These are phyloP conservation scores for Sinocyclocheilus maitianheensis DNA, from an alignment of 2,113 vertebrate genomes.

Conservation along the genomic window DNA sequence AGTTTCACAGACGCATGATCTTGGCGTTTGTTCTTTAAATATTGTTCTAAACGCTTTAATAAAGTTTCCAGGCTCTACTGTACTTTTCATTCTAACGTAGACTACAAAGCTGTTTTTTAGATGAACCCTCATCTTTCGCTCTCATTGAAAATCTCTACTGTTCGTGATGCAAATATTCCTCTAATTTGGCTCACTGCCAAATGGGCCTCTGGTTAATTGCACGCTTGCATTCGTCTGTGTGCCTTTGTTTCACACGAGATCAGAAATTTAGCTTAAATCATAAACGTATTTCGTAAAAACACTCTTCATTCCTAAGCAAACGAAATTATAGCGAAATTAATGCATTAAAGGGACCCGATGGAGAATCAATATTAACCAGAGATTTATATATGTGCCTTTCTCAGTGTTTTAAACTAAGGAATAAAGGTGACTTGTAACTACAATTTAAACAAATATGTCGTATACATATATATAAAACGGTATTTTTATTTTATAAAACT, in stretches of 20 bases:
- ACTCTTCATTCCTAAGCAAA: background rate
- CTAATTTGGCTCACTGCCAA: constrained; percentile 36
- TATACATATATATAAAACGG: background rate
- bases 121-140: background rate
- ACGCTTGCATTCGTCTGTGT: constrained; percentile 19
- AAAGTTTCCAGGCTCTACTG: background rate
- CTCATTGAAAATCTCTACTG: background rate
- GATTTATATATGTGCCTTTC: background rate
- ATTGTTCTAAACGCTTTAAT: background rate
- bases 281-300: background rate
- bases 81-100: background rate
- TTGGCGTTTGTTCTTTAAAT: background rate
- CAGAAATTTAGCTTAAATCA: background rate
- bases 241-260: constrained; percentile 39
- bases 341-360: background rate
- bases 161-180: constrained; percentile 15
- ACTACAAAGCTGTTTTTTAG: background rate
- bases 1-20: background rate
- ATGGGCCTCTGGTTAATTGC: constrained; percentile 41
- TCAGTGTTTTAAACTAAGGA: background rate
- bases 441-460: background rate
- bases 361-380: background rate
- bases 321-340: background rate
- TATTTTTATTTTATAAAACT: background rate
- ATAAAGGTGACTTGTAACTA: background rate